Evolutionary conservation across 2,888 invertebrate genomes (phyloP).

Genomic region (Caradrina clavipalpis): DNA sequence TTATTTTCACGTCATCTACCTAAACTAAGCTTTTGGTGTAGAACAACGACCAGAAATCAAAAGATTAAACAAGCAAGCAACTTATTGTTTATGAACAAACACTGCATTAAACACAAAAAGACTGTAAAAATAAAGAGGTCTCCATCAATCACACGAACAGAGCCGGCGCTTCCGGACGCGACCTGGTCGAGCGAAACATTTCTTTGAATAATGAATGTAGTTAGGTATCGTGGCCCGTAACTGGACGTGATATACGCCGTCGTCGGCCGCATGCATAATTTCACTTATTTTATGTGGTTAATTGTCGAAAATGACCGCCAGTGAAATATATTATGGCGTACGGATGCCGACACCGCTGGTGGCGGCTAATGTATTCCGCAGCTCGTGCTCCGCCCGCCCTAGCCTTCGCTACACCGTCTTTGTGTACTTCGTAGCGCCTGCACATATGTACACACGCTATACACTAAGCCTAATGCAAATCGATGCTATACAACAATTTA

Average conservation of each 20-base stretch:
- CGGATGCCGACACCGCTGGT: slow-evolving; percentile 83
- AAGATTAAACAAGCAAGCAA: slow-evolving; percentile 49
- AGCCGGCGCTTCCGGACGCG: slow-evolving; percentile 87
- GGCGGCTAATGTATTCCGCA: slow-evolving; percentile 88
- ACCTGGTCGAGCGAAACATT: slow-evolving; percentile 89
- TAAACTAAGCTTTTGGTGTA: slow-evolving; percentile 11
- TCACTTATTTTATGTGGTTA: slow-evolving; percentile 91
- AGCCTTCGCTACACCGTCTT: slow-evolving; percentile 78
- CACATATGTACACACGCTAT: slow-evolving; percentile 47
- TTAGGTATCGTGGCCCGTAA: slow-evolving; percentile 90
- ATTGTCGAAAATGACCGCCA: slow-evolving; percentile 91
- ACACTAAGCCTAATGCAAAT: slow-evolving; percentile 68
- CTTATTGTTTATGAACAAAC: slow-evolving; percentile 69
- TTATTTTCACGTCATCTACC: neutral
- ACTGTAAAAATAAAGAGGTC: slow-evolving; percentile 86
- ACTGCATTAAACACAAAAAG: slow-evolving; percentile 75
- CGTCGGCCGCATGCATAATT: slow-evolving; percentile 91
- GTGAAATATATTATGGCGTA: slow-evolving; percentile 89
- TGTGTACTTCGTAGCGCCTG: slow-evolving; percentile 68
- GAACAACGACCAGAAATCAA: slow-evolving; percentile 22
- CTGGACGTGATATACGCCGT: slow-evolving; percentile 91
- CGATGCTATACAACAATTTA: slow-evolving; percentile 34
- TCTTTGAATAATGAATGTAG: slow-evolving; percentile 91
- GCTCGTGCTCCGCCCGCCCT: slow-evolving; percentile 85
- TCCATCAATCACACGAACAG: slow-evolving; percentile 90